These are phyloP conservation scores for Gallinago undulata DNA, from an alignment of 2,113 vertebrate species.

Conservation along the genomic window DNA sequence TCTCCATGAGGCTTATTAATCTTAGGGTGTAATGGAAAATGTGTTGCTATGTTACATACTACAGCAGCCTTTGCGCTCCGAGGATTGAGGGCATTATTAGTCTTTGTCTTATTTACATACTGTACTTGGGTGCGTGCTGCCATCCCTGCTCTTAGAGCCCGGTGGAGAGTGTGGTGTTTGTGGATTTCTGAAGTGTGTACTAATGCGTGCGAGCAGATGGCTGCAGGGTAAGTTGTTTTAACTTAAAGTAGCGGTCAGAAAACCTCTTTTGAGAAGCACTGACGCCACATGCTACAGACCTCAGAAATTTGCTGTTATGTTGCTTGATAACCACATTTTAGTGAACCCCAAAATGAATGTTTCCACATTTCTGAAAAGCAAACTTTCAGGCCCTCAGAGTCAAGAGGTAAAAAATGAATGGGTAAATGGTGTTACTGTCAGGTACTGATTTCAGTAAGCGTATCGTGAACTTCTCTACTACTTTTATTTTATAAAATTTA, in stretches of 20 bases:
- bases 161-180: background rate
- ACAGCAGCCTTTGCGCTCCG: background rate
- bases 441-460: background rate
- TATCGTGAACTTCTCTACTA: background rate
- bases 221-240: slow-evolving; percentile 10
- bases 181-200: slow-evolving; percentile 2
- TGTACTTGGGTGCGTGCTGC: background rate
- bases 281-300: background rate
- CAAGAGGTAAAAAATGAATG: background rate
- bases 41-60: slow-evolving; percentile 35
- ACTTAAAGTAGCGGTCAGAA: slow-evolving; percentile 24
- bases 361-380: background rate
- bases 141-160: background rate
- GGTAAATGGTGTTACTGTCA: background rate
- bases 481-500: background rate
- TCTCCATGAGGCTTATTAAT: slow-evolving; percentile 62
- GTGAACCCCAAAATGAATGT: background rate
- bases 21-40: slow-evolving; percentile 62
- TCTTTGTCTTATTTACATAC: slow-evolving; percentile 68
- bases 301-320: background rate
- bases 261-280: background rate
- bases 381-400: background rate
- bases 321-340: background rate
- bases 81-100: slow-evolving; percentile 48
- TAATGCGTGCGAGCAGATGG: slow-evolving; percentile 42